phyloP scores from a whole-genome alignment of 2,888 invertebrate species.

The Metallyticus violacea region DNA sequence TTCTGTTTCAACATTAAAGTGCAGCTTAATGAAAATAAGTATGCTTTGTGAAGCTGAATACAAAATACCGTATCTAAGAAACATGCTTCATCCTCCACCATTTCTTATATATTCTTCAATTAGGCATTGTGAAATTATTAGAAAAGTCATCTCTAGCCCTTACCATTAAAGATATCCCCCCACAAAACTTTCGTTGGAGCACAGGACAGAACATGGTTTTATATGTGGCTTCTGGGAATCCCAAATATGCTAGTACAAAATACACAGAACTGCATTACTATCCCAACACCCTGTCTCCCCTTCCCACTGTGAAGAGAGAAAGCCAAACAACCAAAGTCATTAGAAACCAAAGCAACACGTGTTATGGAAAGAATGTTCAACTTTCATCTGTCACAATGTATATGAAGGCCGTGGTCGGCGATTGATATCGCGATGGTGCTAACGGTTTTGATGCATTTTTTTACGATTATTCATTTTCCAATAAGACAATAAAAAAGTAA shows the following conservation, averaged over 20 bases:
- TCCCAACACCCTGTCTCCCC: neutral
- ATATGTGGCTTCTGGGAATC: neutral
- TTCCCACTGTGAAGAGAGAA: neutral
- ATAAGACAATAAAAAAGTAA: neutral
- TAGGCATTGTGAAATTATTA: conserved; percentile 10
- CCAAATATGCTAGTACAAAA: neutral
- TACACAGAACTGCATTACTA: neutral
- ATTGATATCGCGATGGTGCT: conserved; percentile 1
- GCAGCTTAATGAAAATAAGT: neutral
- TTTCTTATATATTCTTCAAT: neutral
- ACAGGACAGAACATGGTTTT: neutral
- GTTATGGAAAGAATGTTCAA: conserved; percentile 1
- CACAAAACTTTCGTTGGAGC: neutral
- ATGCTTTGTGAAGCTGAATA: neutral
- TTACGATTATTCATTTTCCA: neutral
- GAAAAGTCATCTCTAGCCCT: conserved; percentile 7
- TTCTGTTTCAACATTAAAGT: neutral
- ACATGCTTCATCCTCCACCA: neutral
- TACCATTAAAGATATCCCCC: neutral
- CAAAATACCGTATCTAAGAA: neutral
- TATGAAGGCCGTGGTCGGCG: conserved; percentile 3
- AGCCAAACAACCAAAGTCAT: conserved; percentile 2
- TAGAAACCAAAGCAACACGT: neutral
- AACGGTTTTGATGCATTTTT: neutral
- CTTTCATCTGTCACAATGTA: conserved; percentile 5